A percentile compares a stretch with the other conserved stretches of the same genome.
Evolutionary conservation across 2,888 invertebrate genomes (phyloP).

Genomic region (Erebia palarica): DNA sequence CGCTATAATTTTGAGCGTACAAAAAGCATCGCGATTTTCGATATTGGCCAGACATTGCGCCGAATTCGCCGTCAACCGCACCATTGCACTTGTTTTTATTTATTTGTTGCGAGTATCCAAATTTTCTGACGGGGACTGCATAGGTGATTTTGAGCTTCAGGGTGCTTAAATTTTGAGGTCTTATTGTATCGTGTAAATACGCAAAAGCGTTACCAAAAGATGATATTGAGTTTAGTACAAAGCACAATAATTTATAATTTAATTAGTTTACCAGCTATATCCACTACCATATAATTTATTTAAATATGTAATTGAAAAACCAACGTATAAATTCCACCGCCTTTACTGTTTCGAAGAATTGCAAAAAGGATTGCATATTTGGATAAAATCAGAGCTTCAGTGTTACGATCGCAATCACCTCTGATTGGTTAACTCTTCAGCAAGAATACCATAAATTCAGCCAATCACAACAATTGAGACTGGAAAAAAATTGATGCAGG

Average conservation of each 20-base stretch:
- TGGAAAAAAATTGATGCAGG: too few species aligned
- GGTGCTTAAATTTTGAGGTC: neutral
- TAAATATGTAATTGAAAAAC: neutral
- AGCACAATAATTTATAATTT: neutral
- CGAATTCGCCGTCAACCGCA: too few species aligned
- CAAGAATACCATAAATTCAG: too few species aligned
- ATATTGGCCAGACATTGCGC: neutral
- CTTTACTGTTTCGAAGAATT: neutral
- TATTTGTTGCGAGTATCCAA: too few species aligned
- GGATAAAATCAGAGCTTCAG: neutral
- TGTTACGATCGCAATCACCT: too few species aligned
- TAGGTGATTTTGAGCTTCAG: neutral
- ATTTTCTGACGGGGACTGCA: too few species aligned
- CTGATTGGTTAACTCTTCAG: too few species aligned
- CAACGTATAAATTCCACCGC: constrained; percentile 4
- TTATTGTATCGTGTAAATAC: neutral
- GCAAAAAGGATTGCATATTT: neutral
- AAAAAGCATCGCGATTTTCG: neutral
- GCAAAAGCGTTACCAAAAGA: neutral
- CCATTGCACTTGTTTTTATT: too few species aligned
- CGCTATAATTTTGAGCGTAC: too few species aligned
- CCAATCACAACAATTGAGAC: too few species aligned
- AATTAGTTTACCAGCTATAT: neutral
- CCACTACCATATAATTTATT: neutral
- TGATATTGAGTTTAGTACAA: constrained; percentile 12